A percentile compares a stretch with the other conserved stretches of the same genome.
Conservation (phyloP, 2,113 vertebrate genomes). For the Mesocricetus auratus region DNA sequence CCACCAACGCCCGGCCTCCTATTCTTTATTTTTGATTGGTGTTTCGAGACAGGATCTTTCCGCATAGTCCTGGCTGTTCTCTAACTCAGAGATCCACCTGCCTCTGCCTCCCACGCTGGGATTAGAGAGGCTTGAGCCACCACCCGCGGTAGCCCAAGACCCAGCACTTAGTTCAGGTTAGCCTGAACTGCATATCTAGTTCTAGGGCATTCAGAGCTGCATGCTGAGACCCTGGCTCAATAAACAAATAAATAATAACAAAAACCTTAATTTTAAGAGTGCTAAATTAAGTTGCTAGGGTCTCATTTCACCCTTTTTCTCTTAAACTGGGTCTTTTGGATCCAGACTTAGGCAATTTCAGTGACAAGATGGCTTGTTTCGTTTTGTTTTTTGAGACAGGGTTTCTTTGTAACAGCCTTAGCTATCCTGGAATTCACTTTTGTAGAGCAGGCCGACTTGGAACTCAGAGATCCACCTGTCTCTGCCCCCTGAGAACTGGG, state of each 20-base stretch:
- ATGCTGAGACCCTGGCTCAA: neutral
- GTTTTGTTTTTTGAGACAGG: neutral
- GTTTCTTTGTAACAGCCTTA: neutral
- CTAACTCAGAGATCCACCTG: neutral
- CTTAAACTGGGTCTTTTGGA: constrained; percentile 1
- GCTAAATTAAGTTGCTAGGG: neutral
- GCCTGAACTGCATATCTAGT: neutral
- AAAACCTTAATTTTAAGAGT: neutral
- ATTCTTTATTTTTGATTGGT: neutral
- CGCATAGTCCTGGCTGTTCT: neutral
- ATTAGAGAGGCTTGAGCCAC: neutral
- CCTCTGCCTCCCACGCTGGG: neutral
- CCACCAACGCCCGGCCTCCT: too few species aligned
- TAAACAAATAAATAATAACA: neutral
- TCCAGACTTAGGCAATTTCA: neutral
- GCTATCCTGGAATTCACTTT: neutral
- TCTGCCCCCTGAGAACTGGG: neutral
- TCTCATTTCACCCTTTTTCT: neutral
- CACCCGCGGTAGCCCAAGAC: too few species aligned
- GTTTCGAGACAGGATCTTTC: too few species aligned
- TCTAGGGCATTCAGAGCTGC: neutral
- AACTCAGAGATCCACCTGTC: neutral
- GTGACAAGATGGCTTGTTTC: neutral
- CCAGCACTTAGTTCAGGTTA: neutral
- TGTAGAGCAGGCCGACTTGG: neutral